Evolutionary conservation across 1,140 invertebrate genomes (phyloP).

Genomic region (Drosophila pruinosa): DNA sequence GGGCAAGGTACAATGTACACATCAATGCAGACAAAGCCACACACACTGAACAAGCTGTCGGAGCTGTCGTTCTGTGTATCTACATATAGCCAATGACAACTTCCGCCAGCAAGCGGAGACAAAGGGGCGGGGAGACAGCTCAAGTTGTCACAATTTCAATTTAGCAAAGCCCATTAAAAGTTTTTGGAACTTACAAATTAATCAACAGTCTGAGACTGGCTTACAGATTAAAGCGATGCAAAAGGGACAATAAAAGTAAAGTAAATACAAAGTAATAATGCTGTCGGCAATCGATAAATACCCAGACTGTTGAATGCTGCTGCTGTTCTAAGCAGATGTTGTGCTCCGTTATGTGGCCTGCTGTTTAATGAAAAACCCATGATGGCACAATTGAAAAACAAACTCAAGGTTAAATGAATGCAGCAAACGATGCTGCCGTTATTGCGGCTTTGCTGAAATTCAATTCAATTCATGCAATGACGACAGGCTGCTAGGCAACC

Average conservation of each 20-base stretch:
- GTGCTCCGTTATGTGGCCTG: background rate
- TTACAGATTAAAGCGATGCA: background rate
- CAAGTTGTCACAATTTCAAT: constrained; percentile 55
- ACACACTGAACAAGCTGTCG: constrained; percentile 12
- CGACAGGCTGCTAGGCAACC: constrained; percentile 30
- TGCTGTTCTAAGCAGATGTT: background rate
- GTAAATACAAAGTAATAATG: background rate
- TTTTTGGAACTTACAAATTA: constrained; percentile 41
- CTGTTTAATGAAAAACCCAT: constrained; percentile 7
- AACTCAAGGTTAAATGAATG: constrained; percentile 59
- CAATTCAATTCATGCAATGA: constrained; percentile 49
- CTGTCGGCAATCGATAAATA: background rate
- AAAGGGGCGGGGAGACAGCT: background rate
- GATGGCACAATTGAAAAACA: constrained; percentile 17
- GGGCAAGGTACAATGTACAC: constrained; percentile 43
- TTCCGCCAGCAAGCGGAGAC: background rate
- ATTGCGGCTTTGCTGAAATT: constrained; percentile 23
- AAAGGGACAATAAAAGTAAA: background rate
- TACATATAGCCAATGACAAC: background rate
- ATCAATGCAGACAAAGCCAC: background rate
- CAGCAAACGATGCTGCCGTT: constrained; percentile 33
- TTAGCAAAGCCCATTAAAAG: constrained; percentile 24
- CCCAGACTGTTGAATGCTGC: background rate
- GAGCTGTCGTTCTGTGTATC: constrained; percentile 10
- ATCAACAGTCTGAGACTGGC: constrained; percentile 5